phyloP scores from a whole-genome alignment of 2,888 invertebrate genomes.

The Tribolium freemani region DNA sequence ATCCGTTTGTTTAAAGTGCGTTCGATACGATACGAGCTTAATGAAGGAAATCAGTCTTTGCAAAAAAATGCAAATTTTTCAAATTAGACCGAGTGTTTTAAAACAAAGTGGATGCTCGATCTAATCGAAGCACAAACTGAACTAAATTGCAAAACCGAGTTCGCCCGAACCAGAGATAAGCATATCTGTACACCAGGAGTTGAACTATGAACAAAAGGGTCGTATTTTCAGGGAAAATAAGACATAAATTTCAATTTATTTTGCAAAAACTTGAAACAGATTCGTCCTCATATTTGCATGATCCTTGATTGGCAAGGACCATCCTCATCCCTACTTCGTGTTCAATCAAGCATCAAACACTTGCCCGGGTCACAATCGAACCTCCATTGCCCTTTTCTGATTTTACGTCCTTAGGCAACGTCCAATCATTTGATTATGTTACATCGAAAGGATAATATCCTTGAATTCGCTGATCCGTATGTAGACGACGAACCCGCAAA shows the following conservation, averaged over 20 bases:
- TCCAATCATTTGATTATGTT: slow-evolving; percentile 13
- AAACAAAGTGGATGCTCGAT: neutral
- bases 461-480: slow-evolving; percentile 14
- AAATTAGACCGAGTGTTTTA: neutral
- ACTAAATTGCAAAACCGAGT: neutral
- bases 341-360: neutral
- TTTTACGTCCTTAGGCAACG: neutral
- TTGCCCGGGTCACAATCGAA: neutral
- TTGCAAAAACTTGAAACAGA: too few species aligned
- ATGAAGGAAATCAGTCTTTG: neutral
- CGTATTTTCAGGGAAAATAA: too few species aligned
- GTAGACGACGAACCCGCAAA: slow-evolving; percentile 9
- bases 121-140: neutral
- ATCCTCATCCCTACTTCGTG: neutral
- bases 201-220: too few species aligned
- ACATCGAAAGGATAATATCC: slow-evolving; percentile 10
- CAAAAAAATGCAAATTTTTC: neutral
- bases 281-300: too few species aligned
- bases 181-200: too few species aligned
- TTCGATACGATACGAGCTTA: slow-evolving; percentile 1
- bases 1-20: slow-evolving; percentile 38
- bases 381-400: neutral
- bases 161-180: neutral
- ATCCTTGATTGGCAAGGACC: neutral
- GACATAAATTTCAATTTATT: too few species aligned